These are phyloP conservation scores for Parascotia fuliginaria DNA, from an alignment of 2,888 invertebrate species.

Conservation along the genomic window DNA sequence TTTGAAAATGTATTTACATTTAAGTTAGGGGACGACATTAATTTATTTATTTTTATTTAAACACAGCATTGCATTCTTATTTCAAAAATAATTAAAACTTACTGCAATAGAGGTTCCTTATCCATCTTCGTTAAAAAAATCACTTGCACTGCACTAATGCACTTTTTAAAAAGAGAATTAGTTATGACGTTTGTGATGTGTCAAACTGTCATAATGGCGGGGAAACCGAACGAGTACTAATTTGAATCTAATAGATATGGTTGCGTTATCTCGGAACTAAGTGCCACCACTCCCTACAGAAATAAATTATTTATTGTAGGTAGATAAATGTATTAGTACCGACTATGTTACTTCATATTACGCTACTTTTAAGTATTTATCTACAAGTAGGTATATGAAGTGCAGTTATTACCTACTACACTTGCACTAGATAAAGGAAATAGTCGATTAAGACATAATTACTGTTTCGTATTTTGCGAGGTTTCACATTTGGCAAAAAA, in stretches of 20 bases:
- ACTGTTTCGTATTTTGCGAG: no score
- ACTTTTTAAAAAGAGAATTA: slow-evolving; percentile 14
- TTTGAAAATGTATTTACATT: no score
- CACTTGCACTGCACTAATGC: slow-evolving; percentile 26
- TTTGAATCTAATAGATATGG: slow-evolving; percentile 53
- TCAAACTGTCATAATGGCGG: slow-evolving; percentile 33
- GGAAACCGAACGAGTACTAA: slow-evolving; percentile 43
- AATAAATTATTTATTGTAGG: slow-evolving; percentile 27
- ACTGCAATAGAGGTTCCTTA: slow-evolving; percentile 66
- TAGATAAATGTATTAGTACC: slow-evolving; percentile 41
- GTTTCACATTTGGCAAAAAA: no score
- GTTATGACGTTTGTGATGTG: slow-evolving; percentile 6
- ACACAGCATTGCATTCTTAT: no score
- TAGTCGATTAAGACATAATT: background rate
- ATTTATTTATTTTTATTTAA: no score
- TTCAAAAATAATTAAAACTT: slow-evolving; percentile 47
- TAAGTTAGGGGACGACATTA: no score
- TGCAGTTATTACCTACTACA: background rate
- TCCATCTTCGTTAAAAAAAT: slow-evolving; percentile 54
- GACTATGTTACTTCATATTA: slow-evolving; percentile 19
- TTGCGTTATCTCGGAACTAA: slow-evolving; percentile 33
- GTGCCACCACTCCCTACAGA: slow-evolving; percentile 36
- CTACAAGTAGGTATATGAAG: slow-evolving; percentile 8
- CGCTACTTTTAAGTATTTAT: slow-evolving; percentile 7
- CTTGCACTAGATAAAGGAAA: background rate